phyloP scores from a whole-genome alignment of 2,888 invertebrate species.

The Acleris sparsana region DNA sequence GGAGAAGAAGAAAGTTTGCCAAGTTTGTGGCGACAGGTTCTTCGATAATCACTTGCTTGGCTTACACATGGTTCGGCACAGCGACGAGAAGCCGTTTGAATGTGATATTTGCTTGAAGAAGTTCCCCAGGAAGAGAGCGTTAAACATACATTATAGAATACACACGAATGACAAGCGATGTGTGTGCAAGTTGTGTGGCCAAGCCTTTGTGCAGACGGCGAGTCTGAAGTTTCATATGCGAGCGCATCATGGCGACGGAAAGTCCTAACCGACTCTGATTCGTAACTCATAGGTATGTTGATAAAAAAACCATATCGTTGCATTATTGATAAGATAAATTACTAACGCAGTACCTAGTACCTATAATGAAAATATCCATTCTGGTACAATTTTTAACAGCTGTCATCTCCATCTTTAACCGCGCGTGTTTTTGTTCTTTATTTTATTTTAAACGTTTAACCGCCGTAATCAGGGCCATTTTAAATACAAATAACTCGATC shows the following conservation, averaged over 20 bases:
- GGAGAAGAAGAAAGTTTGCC: constrained; percentile 39
- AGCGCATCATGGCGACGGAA: constrained; percentile 45
- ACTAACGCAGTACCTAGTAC: no score
- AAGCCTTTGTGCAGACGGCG: constrained; percentile 57
- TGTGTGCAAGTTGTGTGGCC: constrained; percentile 58
- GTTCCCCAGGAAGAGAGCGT: constrained; percentile 40
- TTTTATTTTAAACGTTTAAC: no score
- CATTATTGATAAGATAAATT: no score
- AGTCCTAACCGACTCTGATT: neutral
- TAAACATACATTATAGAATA: constrained; percentile 55
- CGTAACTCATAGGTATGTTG: neutral
- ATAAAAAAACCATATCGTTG: no score
- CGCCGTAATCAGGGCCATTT: no score
- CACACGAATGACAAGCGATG: constrained; percentile 65
- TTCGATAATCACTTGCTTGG: constrained; percentile 45
- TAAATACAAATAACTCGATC: no score
- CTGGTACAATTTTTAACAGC: no score
- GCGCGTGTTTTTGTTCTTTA: no score
- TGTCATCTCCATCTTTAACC: no score
- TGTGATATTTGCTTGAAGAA: constrained; percentile 52
- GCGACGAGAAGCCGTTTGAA: constrained; percentile 52
- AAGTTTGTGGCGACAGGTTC: constrained; percentile 36
- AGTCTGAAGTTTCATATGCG: constrained; percentile 58
- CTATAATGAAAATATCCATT: no score
- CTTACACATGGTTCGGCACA: constrained; percentile 56